Conservation (phyloP, 2,113 vertebrate species). For the Scatophagus argus region DNA sequence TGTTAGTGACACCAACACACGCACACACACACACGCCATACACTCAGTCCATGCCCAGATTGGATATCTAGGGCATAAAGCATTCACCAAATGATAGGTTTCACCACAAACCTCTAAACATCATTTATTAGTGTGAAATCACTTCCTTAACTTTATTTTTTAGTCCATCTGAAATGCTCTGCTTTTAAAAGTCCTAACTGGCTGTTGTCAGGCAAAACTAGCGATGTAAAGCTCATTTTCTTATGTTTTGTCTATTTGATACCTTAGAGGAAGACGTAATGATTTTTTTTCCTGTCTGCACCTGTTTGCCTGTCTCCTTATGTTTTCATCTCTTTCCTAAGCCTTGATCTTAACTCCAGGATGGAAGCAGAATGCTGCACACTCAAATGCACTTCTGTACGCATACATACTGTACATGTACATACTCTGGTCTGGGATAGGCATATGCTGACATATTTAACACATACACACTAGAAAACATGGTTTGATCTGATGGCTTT, state of each 20-base stretch:
- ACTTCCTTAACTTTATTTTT: conserved; percentile 8
- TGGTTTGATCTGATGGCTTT: background rate
- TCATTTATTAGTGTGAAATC: conserved; percentile 7
- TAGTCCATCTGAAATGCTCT: background rate
- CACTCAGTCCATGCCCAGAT: conserved; percentile 9
- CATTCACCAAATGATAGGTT: conserved; percentile 17
- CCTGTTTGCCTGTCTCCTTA: background rate
- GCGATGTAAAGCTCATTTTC: background rate
- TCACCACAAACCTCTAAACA: conserved; percentile 15
- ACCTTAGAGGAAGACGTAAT: background rate
- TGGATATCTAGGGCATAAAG: conserved; percentile 26
- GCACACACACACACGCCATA: background rate
- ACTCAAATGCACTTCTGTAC: background rate
- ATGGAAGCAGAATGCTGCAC: background rate
- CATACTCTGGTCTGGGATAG: background rate
- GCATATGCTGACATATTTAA: background rate
- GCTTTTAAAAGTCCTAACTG: conserved; percentile 6
- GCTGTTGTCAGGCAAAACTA: conserved; percentile 4
- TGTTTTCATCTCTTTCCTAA: background rate
- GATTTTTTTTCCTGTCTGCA: background rate
- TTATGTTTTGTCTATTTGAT: background rate
- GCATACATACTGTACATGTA: too few relatives aligned
- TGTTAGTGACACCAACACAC: conserved; percentile 61
- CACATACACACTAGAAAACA: background rate
- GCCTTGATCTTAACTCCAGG: background rate